phyloP scores from a whole-genome alignment of 1,140 invertebrate species.

The Musca domestica region DNA sequence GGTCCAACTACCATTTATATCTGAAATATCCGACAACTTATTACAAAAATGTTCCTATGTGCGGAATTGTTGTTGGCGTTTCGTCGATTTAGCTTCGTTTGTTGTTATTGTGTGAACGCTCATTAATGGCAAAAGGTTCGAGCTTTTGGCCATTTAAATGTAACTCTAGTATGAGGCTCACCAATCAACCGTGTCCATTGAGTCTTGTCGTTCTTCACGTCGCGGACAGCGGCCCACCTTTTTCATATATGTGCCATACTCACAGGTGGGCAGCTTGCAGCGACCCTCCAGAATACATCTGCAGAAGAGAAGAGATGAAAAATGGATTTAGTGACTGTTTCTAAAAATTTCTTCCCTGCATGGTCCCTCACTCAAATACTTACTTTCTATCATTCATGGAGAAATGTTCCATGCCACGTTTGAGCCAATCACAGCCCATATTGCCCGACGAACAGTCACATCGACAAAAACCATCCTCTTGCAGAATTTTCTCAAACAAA shows the following conservation, averaged over 20 bases:
- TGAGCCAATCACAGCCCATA: constrained; percentile 62
- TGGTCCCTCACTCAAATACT: constrained; percentile 47
- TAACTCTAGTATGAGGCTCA: not conserved
- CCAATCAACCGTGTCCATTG: not conserved
- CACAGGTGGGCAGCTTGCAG: constrained; percentile 62
- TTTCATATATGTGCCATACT: constrained; percentile 61
- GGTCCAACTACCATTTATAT: too few relatives aligned
- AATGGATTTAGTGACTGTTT: not conserved
- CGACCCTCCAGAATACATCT: constrained; percentile 63
- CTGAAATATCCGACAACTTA: too few relatives aligned
- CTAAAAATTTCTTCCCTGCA: not conserved
- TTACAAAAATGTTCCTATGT: too few relatives aligned
- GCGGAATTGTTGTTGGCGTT: too few relatives aligned
- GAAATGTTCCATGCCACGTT: constrained; percentile 67
- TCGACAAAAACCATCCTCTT: constrained; percentile 60
- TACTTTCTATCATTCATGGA: constrained; percentile 66
- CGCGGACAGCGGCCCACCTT: constrained; percentile 61
- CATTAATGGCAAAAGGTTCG: too few relatives aligned
- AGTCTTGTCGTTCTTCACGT: constrained; percentile 24
- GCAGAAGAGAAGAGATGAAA: constrained; percentile 26
- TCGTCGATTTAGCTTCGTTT: too few relatives aligned
- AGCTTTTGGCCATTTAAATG: too few relatives aligned
- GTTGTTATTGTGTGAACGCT: too few relatives aligned
- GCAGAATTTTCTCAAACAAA: constrained; percentile 61
- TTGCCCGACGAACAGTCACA: constrained; percentile 70